These are phyloP conservation scores for Erythrocebus patas DNA, from an alignment of 2,113 vertebrate genomes.

Conservation along the genomic window DNA sequence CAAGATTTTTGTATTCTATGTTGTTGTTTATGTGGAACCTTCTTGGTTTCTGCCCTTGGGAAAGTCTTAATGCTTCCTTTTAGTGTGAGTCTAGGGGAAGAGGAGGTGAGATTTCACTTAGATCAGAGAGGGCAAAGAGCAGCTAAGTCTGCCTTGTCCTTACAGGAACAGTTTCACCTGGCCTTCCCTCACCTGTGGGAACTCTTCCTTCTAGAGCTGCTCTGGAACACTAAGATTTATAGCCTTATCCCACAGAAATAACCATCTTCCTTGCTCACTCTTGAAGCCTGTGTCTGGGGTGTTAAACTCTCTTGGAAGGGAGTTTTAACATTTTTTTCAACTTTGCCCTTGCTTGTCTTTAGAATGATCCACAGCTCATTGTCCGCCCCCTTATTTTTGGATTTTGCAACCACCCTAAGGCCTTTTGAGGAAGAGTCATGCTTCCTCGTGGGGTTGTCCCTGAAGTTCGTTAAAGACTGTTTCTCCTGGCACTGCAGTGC, in stretches of 20 bases:
- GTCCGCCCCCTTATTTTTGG: neutral
- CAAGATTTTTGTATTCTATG: neutral
- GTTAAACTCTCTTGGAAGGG: neutral
- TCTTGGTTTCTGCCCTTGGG: neutral
- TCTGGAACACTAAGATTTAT: neutral
- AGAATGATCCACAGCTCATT: neutral
- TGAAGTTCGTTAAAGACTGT: neutral
- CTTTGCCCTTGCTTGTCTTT: slow-evolving; percentile 47
- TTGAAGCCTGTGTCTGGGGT: neutral
- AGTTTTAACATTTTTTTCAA: neutral
- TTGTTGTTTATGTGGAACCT: accelerated
- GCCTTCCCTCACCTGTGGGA: neutral
- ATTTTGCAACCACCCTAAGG: slow-evolving; percentile 46
- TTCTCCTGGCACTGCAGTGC: neutral
- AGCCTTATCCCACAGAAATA: neutral
- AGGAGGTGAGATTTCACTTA: neutral
- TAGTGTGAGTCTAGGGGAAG: neutral
- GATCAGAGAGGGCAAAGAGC: neutral
- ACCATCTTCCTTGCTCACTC: neutral
- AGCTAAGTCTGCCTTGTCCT: neutral
- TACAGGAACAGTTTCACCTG: neutral
- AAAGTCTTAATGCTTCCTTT: neutral
- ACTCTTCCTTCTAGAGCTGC: neutral
- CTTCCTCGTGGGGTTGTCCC: slow-evolving; percentile 34
- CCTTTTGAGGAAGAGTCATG: slow-evolving; percentile 1